phyloP scores from a whole-genome alignment of 2,113 vertebrate species.

The Planiliza haematocheilus region DNA sequence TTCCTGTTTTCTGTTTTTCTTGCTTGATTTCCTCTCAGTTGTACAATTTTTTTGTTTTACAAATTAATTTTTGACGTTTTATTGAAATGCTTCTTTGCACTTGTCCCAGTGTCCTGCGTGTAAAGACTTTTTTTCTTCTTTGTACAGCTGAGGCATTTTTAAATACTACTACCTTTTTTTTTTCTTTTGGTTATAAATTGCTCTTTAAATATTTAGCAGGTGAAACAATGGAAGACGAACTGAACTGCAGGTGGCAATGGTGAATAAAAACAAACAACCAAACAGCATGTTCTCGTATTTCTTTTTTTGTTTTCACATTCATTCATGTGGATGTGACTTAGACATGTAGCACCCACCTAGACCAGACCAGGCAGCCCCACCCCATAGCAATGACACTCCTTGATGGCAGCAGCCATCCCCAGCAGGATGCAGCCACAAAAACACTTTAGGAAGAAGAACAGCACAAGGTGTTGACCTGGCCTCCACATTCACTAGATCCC shows the following conservation, averaged over 20 bases:
- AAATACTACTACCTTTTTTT: conserved; percentile 46
- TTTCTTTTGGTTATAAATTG: conserved; percentile 37
- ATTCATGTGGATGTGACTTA: too few relatives aligned
- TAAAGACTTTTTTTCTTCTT: conserved; percentile 45
- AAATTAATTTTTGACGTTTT: conserved; percentile 26
- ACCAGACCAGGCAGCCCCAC: too few relatives aligned
- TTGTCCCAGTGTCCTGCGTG: conserved; percentile 46
- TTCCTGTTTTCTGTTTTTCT: not conserved
- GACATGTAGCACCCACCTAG: too few relatives aligned
- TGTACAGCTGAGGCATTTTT: conserved; percentile 64
- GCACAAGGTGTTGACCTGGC: too few relatives aligned
- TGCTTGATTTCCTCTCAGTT: conserved; percentile 15
- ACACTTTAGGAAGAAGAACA: too few relatives aligned
- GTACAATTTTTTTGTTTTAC: conserved; percentile 31
- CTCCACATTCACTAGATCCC: too few relatives aligned
- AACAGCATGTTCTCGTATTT: too few relatives aligned
- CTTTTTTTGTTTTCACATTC: too few relatives aligned
- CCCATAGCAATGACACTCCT: too few relatives aligned
- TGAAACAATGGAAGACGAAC: conserved; percentile 39
- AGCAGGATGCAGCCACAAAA: too few relatives aligned
- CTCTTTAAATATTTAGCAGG: conserved; percentile 41
- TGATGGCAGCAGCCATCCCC: too few relatives aligned
- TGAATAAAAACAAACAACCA: conserved; percentile 61
- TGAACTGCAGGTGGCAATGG: conserved; percentile 55
- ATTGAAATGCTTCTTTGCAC: conserved; percentile 65